phyloP scores from a whole-genome alignment of 2,797 vertebrate genomes.

The Karalla daura region DNA sequence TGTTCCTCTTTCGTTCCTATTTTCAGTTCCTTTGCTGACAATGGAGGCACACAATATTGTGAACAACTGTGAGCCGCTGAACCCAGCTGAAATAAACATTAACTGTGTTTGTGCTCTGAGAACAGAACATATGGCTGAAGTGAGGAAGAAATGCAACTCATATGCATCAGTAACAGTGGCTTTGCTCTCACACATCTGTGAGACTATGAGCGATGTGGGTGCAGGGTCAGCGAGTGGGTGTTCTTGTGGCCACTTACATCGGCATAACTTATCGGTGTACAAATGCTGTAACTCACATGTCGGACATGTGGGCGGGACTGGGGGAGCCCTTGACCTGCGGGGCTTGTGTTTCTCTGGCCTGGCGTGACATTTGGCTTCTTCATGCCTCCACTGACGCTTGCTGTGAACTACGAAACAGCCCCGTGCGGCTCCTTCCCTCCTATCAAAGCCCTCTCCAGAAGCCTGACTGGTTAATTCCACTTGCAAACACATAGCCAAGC shows the following conservation, averaged over 20 bases:
- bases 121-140: constrained; percentile 27
- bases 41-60: constrained; percentile 20
- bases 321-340: constrained; percentile 16
- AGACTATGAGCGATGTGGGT: constrained; percentile 36
- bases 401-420: constrained; percentile 63
- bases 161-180: constrained; percentile 13
- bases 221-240: constrained; percentile 59
- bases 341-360: constrained; percentile 52
- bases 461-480: constrained; percentile 75
- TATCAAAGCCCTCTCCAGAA: constrained; percentile 66
- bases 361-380: constrained; percentile 71
- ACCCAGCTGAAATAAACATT: constrained; percentile 42
- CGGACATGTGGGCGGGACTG: constrained; percentile 14
- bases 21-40: constrained; percentile 56
- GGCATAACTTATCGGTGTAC: constrained; percentile 51
- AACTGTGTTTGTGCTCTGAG: constrained; percentile 12
- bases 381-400: constrained; percentile 60
- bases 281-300: constrained; percentile 33
- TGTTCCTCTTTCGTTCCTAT: constrained; percentile 50
- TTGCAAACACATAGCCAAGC: constrained; percentile 54
- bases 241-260: constrained; percentile 47
- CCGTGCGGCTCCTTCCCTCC: constrained; percentile 56
- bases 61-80: constrained; percentile 28
- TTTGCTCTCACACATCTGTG: constrained; percentile 22
- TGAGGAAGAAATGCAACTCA: constrained; percentile 12